These are phyloP conservation scores for Bellardia bayeri DNA, from an alignment of 2,888 invertebrate genomes.

Conservation along the genomic window DNA sequence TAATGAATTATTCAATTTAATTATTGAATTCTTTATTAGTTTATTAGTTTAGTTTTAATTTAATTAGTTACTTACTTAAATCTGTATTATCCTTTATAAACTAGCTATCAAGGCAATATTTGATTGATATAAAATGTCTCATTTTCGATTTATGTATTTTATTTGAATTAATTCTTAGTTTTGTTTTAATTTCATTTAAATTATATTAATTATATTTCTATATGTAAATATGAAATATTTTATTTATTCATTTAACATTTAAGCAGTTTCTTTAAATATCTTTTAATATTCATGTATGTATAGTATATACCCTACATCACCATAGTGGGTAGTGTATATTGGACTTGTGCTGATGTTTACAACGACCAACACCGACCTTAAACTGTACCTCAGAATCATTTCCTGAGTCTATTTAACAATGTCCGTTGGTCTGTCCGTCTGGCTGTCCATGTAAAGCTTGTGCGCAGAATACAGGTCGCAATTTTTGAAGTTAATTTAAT, in stretches of 20 bases:
- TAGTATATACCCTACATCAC: too few species aligned
- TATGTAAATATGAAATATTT: conserved; percentile 47
- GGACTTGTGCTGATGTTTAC: too few species aligned
- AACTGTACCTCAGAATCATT: too few species aligned
- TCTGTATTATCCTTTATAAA: conserved; percentile 62
- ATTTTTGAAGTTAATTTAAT: too few species aligned
- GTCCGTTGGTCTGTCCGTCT: too few species aligned
- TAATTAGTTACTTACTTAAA: conserved; percentile 39
- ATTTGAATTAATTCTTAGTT: conserved; percentile 25
- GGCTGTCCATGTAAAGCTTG: too few species aligned
- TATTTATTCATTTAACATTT: conserved; percentile 40
- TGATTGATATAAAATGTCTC: conserved; percentile 78
- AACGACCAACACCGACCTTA: too few species aligned
- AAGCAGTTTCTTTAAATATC: conserved; percentile 31
- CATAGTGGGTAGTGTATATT: too few species aligned
- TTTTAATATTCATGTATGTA: too few species aligned
- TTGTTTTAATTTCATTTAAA: conserved; percentile 17
- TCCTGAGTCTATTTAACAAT: too few species aligned
- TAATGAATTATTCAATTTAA: not conserved
- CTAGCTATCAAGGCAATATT: conserved; percentile 81
- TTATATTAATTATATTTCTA: conserved; percentile 57
- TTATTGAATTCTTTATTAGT: conserved; percentile 7
- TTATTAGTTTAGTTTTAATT: conserved; percentile 16
- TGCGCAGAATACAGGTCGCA: too few species aligned
- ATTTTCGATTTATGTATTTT: conserved; percentile 53